These are phyloP conservation scores for Echinometra lucunter DNA, from an alignment of 53 echinoderm and acorn worm species.

Conservation along the genomic window DNA sequence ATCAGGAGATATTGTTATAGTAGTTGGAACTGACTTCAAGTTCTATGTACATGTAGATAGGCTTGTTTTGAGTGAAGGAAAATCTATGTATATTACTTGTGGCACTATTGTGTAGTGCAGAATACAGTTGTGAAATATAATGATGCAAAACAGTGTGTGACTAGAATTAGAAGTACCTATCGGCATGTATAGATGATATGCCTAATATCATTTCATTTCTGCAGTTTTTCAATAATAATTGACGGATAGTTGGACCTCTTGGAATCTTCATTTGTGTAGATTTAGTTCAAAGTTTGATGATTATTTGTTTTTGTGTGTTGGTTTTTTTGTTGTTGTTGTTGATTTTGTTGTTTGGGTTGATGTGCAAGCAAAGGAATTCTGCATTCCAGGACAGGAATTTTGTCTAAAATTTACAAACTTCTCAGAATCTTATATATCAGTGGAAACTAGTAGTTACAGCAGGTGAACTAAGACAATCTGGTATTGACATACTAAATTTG, in stretches of 20 bases:
- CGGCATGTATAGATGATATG: constrained; percentile 61
- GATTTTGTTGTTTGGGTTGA: constrained; percentile 67
- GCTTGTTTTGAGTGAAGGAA: neutral
- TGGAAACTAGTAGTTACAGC: neutral
- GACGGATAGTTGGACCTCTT: constrained; percentile 16
- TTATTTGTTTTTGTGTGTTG: constrained; percentile 42
- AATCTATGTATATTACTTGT: constrained; percentile 54
- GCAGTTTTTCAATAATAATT: neutral
- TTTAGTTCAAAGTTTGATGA: constrained; percentile 45
- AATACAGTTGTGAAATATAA: constrained; percentile 29
- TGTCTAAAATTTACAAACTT: neutral
- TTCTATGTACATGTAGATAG: neutral
- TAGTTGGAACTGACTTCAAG: constrained; percentile 17
- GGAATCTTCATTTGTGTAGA: neutral
- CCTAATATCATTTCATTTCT: constrained; percentile 40
- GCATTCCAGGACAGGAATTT: constrained; percentile 57
- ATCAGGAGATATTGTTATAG: neutral
- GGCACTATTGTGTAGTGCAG: constrained; percentile 61
- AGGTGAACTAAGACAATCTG: neutral
- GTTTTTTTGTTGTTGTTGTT: constrained; percentile 45
- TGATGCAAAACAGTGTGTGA: constrained; percentile 67
- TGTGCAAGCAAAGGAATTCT: constrained; percentile 66
- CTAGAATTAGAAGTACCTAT: constrained; percentile 41
- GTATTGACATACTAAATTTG: constrained; percentile 24
- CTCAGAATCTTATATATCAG: neutral